Evolutionary conservation across 2,888 invertebrate genomes (phyloP).

Genomic region (Limnephilus rhombicus): DNA sequence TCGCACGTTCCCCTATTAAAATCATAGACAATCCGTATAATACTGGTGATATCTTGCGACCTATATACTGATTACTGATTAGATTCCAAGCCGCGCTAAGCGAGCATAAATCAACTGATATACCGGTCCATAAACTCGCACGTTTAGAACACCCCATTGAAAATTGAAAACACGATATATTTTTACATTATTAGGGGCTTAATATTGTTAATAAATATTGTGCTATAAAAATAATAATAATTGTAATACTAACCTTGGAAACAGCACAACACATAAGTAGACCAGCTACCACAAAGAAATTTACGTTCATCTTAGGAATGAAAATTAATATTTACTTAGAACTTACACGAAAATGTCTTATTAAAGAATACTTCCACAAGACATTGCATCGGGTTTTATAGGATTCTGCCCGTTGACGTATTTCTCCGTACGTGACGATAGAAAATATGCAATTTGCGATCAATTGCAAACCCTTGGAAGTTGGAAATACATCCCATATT

Average conservation of each 20-base stretch:
- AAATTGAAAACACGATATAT: too few species aligned
- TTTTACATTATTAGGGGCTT: too few species aligned
- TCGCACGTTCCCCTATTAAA: too few species aligned
- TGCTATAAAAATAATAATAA: neutral
- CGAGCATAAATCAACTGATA: too few species aligned
- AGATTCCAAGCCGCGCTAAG: too few species aligned
- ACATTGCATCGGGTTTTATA: neutral
- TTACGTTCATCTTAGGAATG: neutral
- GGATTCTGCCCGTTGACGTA: neutral
- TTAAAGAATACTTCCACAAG: neutral
- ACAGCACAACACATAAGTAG: neutral
- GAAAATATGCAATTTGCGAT: slow-evolving; percentile 2
- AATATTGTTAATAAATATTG: too few species aligned
- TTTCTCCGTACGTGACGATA: neutral
- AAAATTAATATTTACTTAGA: neutral
- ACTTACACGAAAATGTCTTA: neutral
- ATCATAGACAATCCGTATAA: too few species aligned
- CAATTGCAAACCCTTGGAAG: neutral
- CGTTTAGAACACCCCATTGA: too few species aligned
- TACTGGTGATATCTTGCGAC: too few species aligned
- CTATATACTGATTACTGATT: too few species aligned
- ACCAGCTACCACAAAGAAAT: neutral
- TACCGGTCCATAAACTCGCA: too few species aligned
- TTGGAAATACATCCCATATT: neutral
- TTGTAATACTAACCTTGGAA: slow-evolving; percentile 5